These are phyloP conservation scores for Meloidogyne floridensis DNA, from an alignment of 1,140 invertebrate species.

Conservation along the genomic window DNA sequence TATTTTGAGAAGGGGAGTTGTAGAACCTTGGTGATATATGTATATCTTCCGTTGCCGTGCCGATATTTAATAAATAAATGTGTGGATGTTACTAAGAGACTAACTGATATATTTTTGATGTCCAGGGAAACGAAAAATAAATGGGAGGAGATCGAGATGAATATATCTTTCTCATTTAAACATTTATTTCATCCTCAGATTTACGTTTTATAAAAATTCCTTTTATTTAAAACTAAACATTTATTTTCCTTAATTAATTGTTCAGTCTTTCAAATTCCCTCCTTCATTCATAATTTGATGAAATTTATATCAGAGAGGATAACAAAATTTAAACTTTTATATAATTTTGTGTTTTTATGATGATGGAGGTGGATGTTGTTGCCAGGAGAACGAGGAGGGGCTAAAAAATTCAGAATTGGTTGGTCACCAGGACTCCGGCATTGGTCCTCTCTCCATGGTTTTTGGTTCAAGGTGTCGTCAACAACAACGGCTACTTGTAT, in stretches of 20 bases:
- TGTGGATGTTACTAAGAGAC: conserved; percentile 8
- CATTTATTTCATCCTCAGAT: neutral
- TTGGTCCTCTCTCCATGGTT: conserved; percentile 2
- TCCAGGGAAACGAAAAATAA: neutral
- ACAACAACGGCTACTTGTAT: neutral
- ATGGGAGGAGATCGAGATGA: neutral
- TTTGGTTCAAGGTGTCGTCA: conserved; percentile 4
- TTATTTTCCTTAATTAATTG: too few species aligned
- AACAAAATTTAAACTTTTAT: too few species aligned
- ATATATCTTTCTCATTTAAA: neutral
- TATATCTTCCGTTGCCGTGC: neutral
- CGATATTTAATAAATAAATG: neutral
- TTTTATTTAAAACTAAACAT: neutral
- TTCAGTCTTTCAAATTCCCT: too few species aligned
- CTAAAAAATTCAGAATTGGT: neutral
- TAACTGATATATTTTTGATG: neutral
- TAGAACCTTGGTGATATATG: neutral
- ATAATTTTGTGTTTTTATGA: neutral
- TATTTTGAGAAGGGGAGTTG: neutral
- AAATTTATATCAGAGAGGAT: too few species aligned
- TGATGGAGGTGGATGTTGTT: neutral
- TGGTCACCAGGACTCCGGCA: neutral
- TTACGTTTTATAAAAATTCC: neutral
- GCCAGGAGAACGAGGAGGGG: conserved; percentile 4
- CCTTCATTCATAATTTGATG: too few species aligned